phyloP scores from a whole-genome alignment of 53 echinoderm and acorn worm genomes.

The Paracentrotus lividus region DNA sequence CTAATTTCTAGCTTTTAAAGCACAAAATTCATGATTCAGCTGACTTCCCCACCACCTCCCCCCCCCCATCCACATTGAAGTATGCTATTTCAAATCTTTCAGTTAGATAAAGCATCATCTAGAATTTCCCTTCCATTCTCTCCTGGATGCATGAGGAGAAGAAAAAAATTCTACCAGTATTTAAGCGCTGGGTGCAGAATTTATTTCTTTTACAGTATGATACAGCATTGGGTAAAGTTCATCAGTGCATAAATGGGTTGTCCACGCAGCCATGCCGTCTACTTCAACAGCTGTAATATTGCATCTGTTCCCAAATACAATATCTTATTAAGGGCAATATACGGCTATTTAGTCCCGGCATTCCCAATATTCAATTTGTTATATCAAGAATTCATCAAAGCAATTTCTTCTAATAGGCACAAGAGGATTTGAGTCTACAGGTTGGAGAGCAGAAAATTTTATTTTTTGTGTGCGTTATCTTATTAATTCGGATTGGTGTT shows the following conservation, averaged over 20 bases:
- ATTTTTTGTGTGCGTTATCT: not conserved
- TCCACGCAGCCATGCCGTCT: not conserved
- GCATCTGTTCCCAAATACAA: not conserved
- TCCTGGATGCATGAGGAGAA: not conserved
- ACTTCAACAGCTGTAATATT: not conserved
- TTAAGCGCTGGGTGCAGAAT: not conserved
- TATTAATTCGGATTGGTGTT: not conserved
- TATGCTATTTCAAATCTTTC: too few relatives aligned
- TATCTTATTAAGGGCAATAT: not conserved
- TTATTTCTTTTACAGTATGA: not conserved
- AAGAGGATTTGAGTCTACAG: not conserved
- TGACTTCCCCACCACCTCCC: too few relatives aligned
- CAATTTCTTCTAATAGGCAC: not conserved
- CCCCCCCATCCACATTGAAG: too few relatives aligned
- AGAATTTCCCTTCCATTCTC: conserved; percentile 10
- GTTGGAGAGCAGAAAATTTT: not conserved
- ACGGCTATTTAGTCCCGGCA: not conserved
- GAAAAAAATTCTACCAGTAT: not conserved
- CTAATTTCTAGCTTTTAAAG: too few relatives aligned
- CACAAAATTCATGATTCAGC: too few relatives aligned
- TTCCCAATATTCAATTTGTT: not conserved
- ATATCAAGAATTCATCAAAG: not conserved
- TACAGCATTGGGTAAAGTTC: not conserved
- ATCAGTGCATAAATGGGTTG: not conserved
- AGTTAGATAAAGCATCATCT: too few relatives aligned